Base-by-base conservation (phyloP, 2,888 invertebrate genomes). In the Drosophila longiperda region DNA sequence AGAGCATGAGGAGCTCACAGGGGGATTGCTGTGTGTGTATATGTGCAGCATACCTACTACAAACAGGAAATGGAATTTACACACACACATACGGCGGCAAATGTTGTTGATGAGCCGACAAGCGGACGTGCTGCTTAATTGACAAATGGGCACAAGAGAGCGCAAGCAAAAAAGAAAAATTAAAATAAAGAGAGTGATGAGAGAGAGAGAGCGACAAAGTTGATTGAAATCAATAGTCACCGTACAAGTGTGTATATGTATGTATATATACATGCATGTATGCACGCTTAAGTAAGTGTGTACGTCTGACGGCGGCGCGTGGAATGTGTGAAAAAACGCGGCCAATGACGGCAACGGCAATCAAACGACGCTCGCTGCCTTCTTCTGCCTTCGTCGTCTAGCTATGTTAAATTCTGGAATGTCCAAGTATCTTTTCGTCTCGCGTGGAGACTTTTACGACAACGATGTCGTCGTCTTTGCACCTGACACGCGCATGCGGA, bases 31-130 rank as follows among this genome's bases (percentile, higher is more conserved):
- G 42, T 23, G 15, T 55, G 60, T 59, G 76, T 33, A 66, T 69
- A 58, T 79, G 73, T 73, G 80, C 65, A 74, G 74, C 84, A 86
- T 78, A 78, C 78, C 73, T 78, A 84, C 85, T 83, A 88, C 82
- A 89, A 89, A 89, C 89, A 89, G 89, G 89, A 89, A 89, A 89
- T 89, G 84, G 80, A 88, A 89, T 89, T 88, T 89, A 88, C 87
- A 78, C 77, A 71, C 29, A 77, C 53, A 69, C 32, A 49, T 29
- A 70, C 61, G 52, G 52, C 61, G 54, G 64, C 61, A 79, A 72
- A 74, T 23, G 45, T 80, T 86, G 80, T 61, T 83, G 80, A 80
- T 85, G 80, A 78, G 78, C 75, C 78, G 78, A 72, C 73, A 78
- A 80, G 81, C 87, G 82, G 87, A 87, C 87, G 83, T 80, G 78